These are phyloP conservation scores for Euproctis similis DNA, from an alignment of 2,888 invertebrate genomes.

Conservation along the genomic window DNA sequence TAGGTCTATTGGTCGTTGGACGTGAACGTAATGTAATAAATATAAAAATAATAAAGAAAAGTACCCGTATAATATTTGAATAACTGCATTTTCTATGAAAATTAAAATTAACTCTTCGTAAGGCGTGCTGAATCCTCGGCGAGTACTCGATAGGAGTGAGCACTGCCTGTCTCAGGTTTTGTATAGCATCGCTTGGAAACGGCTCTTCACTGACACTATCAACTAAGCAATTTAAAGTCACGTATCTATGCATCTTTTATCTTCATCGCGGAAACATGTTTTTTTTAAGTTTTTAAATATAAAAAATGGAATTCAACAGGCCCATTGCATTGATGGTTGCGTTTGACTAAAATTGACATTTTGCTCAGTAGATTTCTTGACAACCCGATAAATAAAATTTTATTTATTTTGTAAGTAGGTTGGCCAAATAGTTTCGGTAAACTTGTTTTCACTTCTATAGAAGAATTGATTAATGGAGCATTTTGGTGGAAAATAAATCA, in stretches of 20 bases:
- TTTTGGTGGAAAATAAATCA: no score
- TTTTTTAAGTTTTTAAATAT: slow-evolving; percentile 4
- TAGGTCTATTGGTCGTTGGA: no score
- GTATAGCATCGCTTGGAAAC: slow-evolving; percentile 48
- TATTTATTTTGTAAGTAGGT: no score
- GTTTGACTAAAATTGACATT: no score
- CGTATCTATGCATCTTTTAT: slow-evolving; percentile 54
- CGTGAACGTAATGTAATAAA: no score
- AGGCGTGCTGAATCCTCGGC: slow-evolving; percentile 46
- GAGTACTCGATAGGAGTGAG: slow-evolving; percentile 40
- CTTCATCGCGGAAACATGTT: slow-evolving; percentile 25
- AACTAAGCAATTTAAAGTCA: slow-evolving; percentile 44
- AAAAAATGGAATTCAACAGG: neutral
- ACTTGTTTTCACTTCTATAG: no score
- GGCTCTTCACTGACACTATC: slow-evolving; percentile 39
- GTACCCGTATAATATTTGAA: slow-evolving; percentile 42
- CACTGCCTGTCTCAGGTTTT: slow-evolving; percentile 45
- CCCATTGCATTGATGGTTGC: neutral
- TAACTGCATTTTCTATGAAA: slow-evolving; percentile 57
- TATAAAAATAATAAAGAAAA: slow-evolving; percentile 1
- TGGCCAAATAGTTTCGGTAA: no score
- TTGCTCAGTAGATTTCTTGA: no score
- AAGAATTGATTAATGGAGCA: no score
- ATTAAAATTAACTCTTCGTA: slow-evolving; percentile 47
- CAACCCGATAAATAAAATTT: no score